Conservation (phyloP, 2,888 invertebrate species). For the Corythucha ciliata region DNA sequence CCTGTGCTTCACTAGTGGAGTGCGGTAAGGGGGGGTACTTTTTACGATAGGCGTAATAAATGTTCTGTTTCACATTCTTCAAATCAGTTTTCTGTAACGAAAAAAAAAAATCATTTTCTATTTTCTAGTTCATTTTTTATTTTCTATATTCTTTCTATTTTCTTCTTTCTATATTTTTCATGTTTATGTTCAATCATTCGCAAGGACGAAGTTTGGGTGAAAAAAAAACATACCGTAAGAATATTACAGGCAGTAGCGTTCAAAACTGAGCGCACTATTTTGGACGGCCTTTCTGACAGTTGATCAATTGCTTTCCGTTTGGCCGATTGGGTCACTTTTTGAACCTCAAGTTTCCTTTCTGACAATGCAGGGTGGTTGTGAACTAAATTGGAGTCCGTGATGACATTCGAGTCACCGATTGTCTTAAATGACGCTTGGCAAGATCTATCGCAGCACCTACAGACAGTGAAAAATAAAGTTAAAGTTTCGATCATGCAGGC, state of each 20-base stretch:
- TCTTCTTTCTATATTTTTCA: no score
- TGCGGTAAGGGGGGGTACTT: not conserved
- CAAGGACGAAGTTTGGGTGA: no score
- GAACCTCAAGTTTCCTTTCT: not conserved
- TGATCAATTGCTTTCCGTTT: not conserved
- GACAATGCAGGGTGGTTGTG: not conserved
- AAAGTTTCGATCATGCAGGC: no score
- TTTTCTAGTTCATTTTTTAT: no score
- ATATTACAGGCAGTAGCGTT: not conserved
- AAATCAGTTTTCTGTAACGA: not conserved
- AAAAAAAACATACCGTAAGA: no score
- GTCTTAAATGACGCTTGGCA: not conserved
- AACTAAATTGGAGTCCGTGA: not conserved
- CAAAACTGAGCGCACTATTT: not conserved
- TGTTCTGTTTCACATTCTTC: not conserved
- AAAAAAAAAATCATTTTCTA: no score
- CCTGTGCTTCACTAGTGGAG: not conserved
- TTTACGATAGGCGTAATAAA: not conserved
- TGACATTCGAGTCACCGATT: not conserved
- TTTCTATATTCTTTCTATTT: no score
- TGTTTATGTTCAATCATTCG: no score
- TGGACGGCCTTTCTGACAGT: not conserved
- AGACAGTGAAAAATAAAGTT: not conserved
- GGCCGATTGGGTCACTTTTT: not conserved
- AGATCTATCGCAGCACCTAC: not conserved